Evolutionary conservation across 2,888 invertebrate genomes (phyloP), one percentile per base, ranked within the genome.

Genomic region (Drymonia ruficornis): DNA sequence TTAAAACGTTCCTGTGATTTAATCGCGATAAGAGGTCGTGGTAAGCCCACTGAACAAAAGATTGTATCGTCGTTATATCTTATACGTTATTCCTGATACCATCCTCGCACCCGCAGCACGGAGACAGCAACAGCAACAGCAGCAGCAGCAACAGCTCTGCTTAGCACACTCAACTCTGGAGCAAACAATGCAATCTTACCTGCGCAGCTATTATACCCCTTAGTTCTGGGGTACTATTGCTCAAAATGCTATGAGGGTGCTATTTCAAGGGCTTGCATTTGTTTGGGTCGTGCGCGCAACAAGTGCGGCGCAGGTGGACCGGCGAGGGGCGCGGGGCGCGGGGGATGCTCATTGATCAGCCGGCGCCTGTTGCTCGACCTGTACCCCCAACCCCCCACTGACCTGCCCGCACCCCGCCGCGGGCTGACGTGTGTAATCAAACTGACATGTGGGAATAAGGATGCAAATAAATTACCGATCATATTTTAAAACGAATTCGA

Each of bases 341-440:
- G 80, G 76, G 77, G 72, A 58, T 56, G 65, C 77, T 88, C 90
- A 91, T 91, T 91, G 90, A 91, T 91, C 89, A 89, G 86, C 65
- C 74, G 74, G 76, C 77, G 88, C 89, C 89, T 89, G 89, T 89
- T 89, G 89, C 89, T 81, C 80, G 74, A 61, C 68, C 75, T 63
- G 68, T 69, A 62, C 66, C 76, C 70, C 78, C 60, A 70, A 63
- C 68, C 67, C 64, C 68, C 67, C 71, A 63, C 67, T 64, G 68
- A 64, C 64, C 70, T 61, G 61, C 57, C 67, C 67, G 34, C 34
- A 34, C 50, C 50, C 58, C 53, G 53, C 61, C 52, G 58, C 61
- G 55, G 49, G 60, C 59, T 61, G 70, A 71, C 72, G 74, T 79
- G 78, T 74, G 76, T 76, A 78, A 83, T 82, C 80, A 80, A 74